Base-by-base conservation (phyloP, 2,888 invertebrate genomes). In the Spodoptera picta region DNA sequence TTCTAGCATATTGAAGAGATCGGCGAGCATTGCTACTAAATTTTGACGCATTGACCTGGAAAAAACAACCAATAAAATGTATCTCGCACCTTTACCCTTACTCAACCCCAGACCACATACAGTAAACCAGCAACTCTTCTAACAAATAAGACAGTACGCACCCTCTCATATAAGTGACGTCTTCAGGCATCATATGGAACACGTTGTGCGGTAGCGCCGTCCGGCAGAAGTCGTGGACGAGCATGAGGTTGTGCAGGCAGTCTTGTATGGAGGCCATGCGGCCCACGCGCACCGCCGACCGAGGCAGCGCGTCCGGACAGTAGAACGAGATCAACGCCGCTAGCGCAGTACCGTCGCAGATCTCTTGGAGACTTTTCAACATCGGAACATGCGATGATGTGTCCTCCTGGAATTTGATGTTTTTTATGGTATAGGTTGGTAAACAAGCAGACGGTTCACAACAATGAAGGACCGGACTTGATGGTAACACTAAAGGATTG, bases 171-270 rank as follows among this genome's bases (percentile, higher is more conserved):
- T 98, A 99, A 45, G 98, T 97, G 78, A 99, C 97, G 91, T 99
- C 99, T 91, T 99, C 99, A n/a, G 98, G 98, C 92, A 97, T 96
- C 96, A 99, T 97, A 91, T 98, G 98, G 95, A 98, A 98, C 88
- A 98, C 97, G 85, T 97, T 96, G 88, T 97, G 97, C 83, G 98
- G 98, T 90, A 99, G 95, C 90, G 97, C 96, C 85, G 96, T 96
- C 83, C 96, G 95, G 89, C 98, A 98, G 95, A 99, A 99, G 87
- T 97, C 96, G 89, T 97, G 96, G 71, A 99, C 97, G 85, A 98
- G 95, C 90, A 97, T 96, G 58, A 99, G 96, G 94, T 99, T 99
- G 94, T 98, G 97, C 81, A 99, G 95, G 79, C 98, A 98, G 93
- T 99, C 98, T 77, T 98, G 97, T 67, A 98, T 97, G 67, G 97